Evolutionary conservation across 2,888 invertebrate genomes (phyloP).

Genomic region (Barypeithes pellucidus): DNA sequence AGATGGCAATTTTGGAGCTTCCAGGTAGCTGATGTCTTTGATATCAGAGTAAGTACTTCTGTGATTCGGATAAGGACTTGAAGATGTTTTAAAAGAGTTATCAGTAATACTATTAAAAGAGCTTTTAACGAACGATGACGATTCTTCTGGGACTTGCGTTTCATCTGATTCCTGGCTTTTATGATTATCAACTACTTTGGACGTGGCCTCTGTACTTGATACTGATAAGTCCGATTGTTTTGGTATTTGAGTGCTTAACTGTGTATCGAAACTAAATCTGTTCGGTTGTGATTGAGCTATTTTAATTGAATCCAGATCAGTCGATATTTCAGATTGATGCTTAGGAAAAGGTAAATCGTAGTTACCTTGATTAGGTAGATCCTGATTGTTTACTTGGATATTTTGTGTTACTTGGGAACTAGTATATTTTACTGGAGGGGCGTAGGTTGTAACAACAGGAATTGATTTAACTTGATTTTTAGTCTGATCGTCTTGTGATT

Average conservation of each 20-base stretch:
- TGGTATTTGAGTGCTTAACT: neutral
- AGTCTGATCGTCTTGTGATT: neutral
- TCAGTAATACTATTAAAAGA: conserved; percentile 61
- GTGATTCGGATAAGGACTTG: conserved; percentile 67
- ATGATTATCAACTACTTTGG: neutral
- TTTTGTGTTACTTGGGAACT: neutral
- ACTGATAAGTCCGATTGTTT: neutral
- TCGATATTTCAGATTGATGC: conserved; percentile 48
- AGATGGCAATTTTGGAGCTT: conserved; percentile 56
- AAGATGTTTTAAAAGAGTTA: conserved; percentile 55
- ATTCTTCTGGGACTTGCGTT: conserved; percentile 83
- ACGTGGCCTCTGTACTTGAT: conserved; percentile 12
- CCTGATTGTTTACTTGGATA: neutral
- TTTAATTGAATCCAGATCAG: neutral
- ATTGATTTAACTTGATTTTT: neutral
- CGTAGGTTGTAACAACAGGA: conserved; percentile 43
- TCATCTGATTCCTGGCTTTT: conserved; percentile 65
- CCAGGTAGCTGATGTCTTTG: conserved; percentile 58
- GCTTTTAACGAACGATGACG: conserved; percentile 81
- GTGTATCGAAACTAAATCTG: neutral
- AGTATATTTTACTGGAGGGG: conserved; percentile 27
- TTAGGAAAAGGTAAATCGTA: conserved; percentile 57
- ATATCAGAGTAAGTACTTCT: conserved; percentile 67
- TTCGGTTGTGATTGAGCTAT: neutral
- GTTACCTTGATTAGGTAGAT: conserved; percentile 29